Evolutionary conservation across 2,113 vertebrate genomes (phyloP), one percentile per base, ranked within the genome.

Genomic region (Poeciliopsis prolifica): DNA sequence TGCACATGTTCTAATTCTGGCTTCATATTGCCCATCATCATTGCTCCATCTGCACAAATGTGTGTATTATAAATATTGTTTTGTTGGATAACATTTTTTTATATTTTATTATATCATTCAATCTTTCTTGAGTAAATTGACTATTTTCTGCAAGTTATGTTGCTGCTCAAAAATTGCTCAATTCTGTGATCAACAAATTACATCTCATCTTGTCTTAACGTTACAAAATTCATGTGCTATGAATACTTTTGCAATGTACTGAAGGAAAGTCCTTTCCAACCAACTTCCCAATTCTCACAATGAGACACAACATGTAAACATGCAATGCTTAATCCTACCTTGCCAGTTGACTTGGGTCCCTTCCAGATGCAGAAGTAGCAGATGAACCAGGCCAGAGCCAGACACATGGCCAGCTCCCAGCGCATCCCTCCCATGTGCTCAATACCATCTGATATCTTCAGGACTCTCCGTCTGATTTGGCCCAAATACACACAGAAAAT

Each of bases 301-400:
- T 37, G 42, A 28, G 37, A 30, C 3, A 68, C 64, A 70, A 62
- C 1, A 44, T n/a, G 37, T 79, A 66, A 54, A 64, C 40, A 58
- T 81, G 63, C 58, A 72, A 68, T 19, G 3, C 26, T 70, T 2
- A 26, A 6, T 51, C 94, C 95, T 91, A 99, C 98, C 97, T 99
- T 99, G 86, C 98, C 98, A 3, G 98, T 99, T 35, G 98, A 99
- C 92, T 99, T 99, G 84, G 97, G 98, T 54, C 98, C 98, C 89
- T 99, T 99, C 98, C 98, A 99, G 90, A 99, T 99, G 89, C 98
- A 99, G 89, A 99, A 99, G 86, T 99, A 99, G 85, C 97, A 99
- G 87, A 99, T 97, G 88, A 98, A 96, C 98, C 98, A 99, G 68
- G 98, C 98, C 58, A 97, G 93, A 42, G 97, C 93, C 62, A 99